A percentile compares a stretch with the other conserved stretches of the same genome.
phyloP scores from a whole-genome alignment of 2,888 invertebrate species.

The Tridacna gigas region DNA sequence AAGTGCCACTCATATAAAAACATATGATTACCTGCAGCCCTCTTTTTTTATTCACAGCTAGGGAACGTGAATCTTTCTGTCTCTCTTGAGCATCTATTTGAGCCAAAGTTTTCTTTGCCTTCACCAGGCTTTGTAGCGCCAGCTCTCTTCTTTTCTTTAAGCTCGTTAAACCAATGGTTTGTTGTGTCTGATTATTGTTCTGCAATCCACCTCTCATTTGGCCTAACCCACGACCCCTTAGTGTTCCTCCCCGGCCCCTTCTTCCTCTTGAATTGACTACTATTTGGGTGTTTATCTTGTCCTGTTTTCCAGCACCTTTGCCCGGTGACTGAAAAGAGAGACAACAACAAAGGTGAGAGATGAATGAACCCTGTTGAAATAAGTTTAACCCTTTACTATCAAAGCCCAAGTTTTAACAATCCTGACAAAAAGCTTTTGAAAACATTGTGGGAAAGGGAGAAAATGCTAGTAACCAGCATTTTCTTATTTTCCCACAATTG shows the following conservation, averaged over 20 bases:
- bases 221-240: conserved; percentile 24
- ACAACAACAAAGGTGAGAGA: too few relatives aligned
- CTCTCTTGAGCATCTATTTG: conserved; percentile 42
- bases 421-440: too few relatives aligned
- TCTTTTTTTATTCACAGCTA: conserved; percentile 42
- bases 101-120: conserved; percentile 54
- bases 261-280: not conserved
- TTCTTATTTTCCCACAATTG: too few relatives aligned
- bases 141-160: conserved; percentile 43
- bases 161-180: conserved; percentile 36
- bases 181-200: not conserved
- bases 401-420: too few relatives aligned
- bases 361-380: too few relatives aligned
- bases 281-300: not conserved
- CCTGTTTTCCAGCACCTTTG: not conserved
- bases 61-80: conserved; percentile 39
- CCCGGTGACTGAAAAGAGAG: conserved; percentile 21
- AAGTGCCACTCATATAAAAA: too few relatives aligned
- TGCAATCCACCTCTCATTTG: conserved; percentile 6
- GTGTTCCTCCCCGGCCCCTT: conserved; percentile 8
- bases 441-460: too few relatives aligned
- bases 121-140: conserved; percentile 42
- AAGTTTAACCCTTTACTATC: too few relatives aligned
- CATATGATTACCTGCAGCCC: conserved; percentile 48
- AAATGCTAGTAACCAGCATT: too few relatives aligned